These are phyloP conservation scores for Isoperla grammatica DNA, from an alignment of 2,888 invertebrate species.

Conservation along the genomic window DNA sequence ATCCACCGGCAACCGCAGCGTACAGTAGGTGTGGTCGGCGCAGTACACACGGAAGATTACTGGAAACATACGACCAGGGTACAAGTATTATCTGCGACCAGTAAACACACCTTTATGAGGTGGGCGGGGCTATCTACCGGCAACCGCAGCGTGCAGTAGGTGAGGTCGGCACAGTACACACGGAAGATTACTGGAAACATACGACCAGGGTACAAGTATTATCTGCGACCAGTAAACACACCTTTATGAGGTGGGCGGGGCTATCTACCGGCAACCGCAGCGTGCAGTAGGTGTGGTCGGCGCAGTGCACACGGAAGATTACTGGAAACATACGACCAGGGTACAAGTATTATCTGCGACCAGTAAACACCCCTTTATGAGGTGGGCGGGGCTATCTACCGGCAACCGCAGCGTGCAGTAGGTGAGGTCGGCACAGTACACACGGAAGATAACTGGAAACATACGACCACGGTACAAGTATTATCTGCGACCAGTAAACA, in stretches of 20 bases:
- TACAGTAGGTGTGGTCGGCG: constrained; percentile 76
- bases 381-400: constrained; percentile 63
- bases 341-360: too few species aligned
- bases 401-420: constrained; percentile 71
- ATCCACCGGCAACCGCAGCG: constrained; percentile 64
- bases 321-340: constrained; percentile 51
- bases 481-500: not conserved
- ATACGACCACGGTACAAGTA: too few species aligned
- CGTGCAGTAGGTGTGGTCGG: constrained; percentile 76
- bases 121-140: constrained; percentile 66
- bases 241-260: constrained; percentile 64
- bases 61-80: constrained; percentile 44
- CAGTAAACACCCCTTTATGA: constrained; percentile 56
- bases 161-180: constrained; percentile 75
- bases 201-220: too few species aligned
- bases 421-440: constrained; percentile 75
- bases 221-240: constrained; percentile 42
- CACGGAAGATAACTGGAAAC: constrained; percentile 66
- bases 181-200: constrained; percentile 64
- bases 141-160: constrained; percentile 70
- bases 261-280: constrained; percentile 65
- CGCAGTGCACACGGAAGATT: constrained; percentile 72
- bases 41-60: constrained; percentile 75
- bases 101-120: constrained; percentile 57
- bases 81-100: too few species aligned